Conservation (phyloP, 2,113 vertebrate genomes). For the Falco punctatus region DNA sequence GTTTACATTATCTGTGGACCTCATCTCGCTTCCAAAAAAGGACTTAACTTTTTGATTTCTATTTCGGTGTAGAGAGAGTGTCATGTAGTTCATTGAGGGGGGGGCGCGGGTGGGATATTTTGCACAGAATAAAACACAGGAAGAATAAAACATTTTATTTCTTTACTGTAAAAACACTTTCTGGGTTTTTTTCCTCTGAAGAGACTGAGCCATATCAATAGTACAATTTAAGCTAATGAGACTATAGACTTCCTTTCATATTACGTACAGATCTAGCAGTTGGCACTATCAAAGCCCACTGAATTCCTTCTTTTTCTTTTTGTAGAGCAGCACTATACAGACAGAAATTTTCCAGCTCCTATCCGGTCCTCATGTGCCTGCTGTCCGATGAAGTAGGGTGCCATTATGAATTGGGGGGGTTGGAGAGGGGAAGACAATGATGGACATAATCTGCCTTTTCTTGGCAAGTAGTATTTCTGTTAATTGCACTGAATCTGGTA, state of each 20-base stretch:
- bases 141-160: neutral
- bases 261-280: neutral
- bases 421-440: neutral
- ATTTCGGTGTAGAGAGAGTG: neutral
- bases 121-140: neutral
- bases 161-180: neutral
- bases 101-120: neutral
- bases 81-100: neutral
- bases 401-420: accelerated
- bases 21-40: neutral
- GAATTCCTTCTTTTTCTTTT: neutral
- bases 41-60: neutral
- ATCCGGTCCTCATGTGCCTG: neutral
- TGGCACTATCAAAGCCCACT: neutral
- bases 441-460: neutral
- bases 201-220: neutral
- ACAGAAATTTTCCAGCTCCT: neutral
- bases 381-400: neutral
- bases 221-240: neutral
- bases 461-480: neutral
- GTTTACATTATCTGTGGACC: neutral
- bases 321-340: neutral
- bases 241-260: neutral
- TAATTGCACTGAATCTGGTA: neutral
- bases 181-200: neutral